Conservation (phyloP, 2,888 invertebrate genomes). For the Pycnomerus fuliginosus region DNA sequence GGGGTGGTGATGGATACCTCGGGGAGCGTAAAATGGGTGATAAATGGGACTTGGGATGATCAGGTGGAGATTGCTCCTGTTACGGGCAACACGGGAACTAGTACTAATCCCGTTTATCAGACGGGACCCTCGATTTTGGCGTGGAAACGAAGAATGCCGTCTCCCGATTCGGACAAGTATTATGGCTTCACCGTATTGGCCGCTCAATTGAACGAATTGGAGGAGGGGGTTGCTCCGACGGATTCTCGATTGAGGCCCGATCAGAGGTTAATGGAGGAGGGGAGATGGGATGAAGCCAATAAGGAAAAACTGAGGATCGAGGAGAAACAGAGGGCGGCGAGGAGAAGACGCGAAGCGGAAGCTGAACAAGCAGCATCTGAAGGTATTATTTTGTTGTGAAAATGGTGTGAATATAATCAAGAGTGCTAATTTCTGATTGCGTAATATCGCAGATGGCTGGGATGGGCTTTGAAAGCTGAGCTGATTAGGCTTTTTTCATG, state of each 20-base stretch:
- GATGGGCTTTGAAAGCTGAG: no score
- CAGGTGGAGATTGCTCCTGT: conserved; percentile 94
- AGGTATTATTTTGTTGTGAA: conserved; percentile 43
- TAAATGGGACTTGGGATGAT: conserved; percentile 91
- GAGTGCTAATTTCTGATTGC: no score
- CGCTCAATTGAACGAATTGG: conserved; percentile 94
- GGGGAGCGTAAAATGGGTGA: conserved; percentile 72
- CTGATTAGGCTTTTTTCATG: no score
- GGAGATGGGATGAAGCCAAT: conserved; percentile 90
- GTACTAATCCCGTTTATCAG: conserved; percentile 86
- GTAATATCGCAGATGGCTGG: no score
- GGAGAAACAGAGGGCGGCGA: conserved; percentile 87
- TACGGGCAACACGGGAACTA: conserved; percentile 61
- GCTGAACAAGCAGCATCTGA: conserved; percentile 70
- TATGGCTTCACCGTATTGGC: conserved; percentile 96
- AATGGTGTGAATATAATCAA: no score
- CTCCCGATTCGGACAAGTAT: conserved; percentile 69
- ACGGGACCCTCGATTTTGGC: conserved; percentile 82
- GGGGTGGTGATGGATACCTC: conserved; percentile 73
- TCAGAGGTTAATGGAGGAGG: conserved; percentile 96
- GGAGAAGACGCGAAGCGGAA: conserved; percentile 77
- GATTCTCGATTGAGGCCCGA: conserved; percentile 88
- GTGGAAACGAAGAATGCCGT: conserved; percentile 82
- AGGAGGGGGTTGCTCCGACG: conserved; percentile 88
- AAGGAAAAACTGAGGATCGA: conserved; percentile 82